These are phyloP conservation scores for Columba livia DNA, from an alignment of 2,113 vertebrate species.

Conservation along the genomic window DNA sequence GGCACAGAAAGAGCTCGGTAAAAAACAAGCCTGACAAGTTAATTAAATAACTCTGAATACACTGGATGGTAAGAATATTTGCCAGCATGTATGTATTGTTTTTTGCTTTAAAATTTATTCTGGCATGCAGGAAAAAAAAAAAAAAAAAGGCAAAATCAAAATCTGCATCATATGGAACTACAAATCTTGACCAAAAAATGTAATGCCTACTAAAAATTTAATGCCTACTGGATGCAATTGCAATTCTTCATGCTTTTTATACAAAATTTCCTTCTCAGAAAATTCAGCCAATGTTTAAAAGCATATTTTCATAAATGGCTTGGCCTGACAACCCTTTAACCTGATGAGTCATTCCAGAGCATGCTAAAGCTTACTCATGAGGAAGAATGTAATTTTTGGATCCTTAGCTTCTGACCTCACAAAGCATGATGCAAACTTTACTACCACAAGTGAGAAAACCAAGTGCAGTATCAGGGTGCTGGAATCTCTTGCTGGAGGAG, in stretches of 20 bases:
- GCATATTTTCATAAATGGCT: not conserved
- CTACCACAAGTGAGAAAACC: not conserved
- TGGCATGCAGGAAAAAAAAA: not conserved
- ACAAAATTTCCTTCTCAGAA: not conserved
- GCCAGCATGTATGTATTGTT: not conserved
- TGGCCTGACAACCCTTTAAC: not conserved
- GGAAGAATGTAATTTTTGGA: constrained; percentile 32
- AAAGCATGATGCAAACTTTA: constrained; percentile 18
- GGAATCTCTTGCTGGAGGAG: constrained; percentile 19
- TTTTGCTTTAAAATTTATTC: not conserved
- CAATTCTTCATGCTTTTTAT: not conserved
- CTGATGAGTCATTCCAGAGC: constrained; percentile 34
- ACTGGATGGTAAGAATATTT: not conserved
- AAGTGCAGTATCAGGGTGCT: not conserved
- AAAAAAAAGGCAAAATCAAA: not conserved
- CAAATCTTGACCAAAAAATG: not conserved
- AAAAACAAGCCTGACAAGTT: constrained; percentile 26
- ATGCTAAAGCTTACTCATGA: constrained; percentile 48
- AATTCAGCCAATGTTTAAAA: constrained; percentile 1
- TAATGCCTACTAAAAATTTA: not conserved
- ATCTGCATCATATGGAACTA: not conserved
- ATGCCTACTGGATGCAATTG: not conserved
- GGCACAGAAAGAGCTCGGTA: not conserved
- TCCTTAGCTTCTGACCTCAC: constrained; percentile 33
- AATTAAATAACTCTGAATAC: constrained; percentile 27